These are phyloP conservation scores for Melopsittacus undulatus DNA, from an alignment of 2,797 vertebrate genomes.

Conservation along the genomic window DNA sequence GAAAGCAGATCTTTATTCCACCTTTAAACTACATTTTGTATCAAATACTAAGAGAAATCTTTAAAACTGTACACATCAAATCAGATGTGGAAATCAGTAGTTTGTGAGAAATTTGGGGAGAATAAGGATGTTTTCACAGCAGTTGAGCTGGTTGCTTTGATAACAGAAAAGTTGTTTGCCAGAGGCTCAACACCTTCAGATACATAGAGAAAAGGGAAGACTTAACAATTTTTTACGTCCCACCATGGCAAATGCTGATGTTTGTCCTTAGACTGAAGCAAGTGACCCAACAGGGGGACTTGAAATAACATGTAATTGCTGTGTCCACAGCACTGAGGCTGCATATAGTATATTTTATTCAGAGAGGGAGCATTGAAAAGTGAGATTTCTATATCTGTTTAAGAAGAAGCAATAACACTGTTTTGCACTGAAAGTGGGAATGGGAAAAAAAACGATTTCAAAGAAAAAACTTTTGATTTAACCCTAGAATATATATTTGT, in stretches of 20 bases:
- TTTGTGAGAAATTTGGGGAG: background rate
- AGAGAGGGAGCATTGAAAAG: background rate
- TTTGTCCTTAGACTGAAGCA: background rate
- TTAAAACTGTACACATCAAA: background rate
- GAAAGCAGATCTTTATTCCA: background rate
- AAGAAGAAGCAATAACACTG: background rate
- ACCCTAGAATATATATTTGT: background rate
- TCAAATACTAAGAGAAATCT: background rate
- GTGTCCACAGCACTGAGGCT: background rate
- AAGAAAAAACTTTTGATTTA: background rate
- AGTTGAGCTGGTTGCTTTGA: background rate
- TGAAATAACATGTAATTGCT: rapidly evolving
- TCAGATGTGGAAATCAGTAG: background rate
- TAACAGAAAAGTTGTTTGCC: background rate
- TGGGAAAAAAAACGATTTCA: background rate
- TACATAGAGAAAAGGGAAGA: background rate
- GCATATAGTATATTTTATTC: background rate
- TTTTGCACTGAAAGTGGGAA: background rate
- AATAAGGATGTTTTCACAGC: background rate
- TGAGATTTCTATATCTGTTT: background rate
- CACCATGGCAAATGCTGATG: background rate
- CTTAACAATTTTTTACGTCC: background rate
- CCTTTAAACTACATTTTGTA: background rate
- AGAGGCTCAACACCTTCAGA: background rate
- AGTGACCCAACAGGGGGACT: background rate